Evolutionary conservation across 2,797 vertebrate species (phyloP).

Genomic region (Balearica regulorum): DNA sequence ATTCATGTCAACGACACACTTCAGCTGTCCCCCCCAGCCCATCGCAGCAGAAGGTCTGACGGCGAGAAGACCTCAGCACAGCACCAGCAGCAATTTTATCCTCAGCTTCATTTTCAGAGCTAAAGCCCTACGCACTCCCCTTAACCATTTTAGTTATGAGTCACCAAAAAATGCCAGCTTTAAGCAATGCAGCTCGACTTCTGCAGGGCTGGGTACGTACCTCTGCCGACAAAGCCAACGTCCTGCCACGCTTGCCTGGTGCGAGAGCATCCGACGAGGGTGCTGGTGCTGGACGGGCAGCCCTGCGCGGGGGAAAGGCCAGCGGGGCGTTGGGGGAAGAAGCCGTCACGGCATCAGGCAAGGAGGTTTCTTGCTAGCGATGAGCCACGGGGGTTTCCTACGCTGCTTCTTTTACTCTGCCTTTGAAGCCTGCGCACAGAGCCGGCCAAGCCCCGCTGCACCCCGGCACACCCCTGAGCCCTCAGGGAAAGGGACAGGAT

Average conservation of each 20-base stretch:
- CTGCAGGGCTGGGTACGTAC: not conserved
- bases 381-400: not conserved
- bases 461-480: conserved; percentile 13
- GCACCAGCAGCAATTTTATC: not conserved
- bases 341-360: not conserved
- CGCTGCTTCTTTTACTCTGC: not conserved
- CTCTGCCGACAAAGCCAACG: not conserved
- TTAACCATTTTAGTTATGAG: conserved; percentile 11
- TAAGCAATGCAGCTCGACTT: not conserved
- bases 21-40: not conserved
- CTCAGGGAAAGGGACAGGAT: not conserved
- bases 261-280: not conserved
- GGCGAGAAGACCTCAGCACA: not conserved
- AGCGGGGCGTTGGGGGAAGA: accelerated
- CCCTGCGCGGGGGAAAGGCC: not conserved
- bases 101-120: not conserved
- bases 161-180: not conserved
- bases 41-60: not conserved
- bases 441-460: not conserved
- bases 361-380: not conserved
- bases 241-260: not conserved
- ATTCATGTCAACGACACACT: not conserved
- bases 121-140: not conserved
- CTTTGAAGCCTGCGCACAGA: not conserved
- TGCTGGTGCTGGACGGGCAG: not conserved